Conservation (phyloP, 2,113 vertebrate species). For the Takifugu bimaculatus region DNA sequence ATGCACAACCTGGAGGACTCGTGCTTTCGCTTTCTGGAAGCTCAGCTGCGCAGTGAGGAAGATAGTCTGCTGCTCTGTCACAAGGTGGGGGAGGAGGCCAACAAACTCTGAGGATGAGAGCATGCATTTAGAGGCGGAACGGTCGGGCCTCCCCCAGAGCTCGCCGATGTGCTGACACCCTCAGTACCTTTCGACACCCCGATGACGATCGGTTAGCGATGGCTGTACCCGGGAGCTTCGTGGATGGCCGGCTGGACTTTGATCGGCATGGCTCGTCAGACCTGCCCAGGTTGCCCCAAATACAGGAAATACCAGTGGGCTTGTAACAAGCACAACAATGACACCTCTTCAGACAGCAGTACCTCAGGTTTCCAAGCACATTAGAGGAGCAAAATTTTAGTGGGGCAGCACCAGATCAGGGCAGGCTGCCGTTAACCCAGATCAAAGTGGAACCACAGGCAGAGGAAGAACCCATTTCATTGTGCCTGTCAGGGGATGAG, state of each 20-base stretch:
- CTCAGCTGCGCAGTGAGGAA: constrained; percentile 89
- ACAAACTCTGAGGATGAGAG: constrained; percentile 86
- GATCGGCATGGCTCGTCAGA: constrained; percentile 81
- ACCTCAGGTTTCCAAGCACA: constrained; percentile 99
- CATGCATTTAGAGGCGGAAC: constrained; percentile 80
- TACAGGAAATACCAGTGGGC: constrained; percentile 99
- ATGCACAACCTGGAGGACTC: constrained; percentile 99
- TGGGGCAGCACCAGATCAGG: constrained; percentile 72
- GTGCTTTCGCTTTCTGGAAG: constrained; percentile 98
- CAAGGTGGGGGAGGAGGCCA: constrained; percentile 77
- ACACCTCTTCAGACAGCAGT: constrained; percentile 91
- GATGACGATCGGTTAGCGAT: constrained; percentile 78
- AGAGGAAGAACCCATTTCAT: constrained; percentile 84
- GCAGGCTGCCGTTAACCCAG: constrained; percentile 78
- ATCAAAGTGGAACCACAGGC: constrained; percentile 90
- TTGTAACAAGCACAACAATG: constrained; percentile 97
- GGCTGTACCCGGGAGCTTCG: constrained; percentile 69
- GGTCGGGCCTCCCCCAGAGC: constrained; percentile 80
- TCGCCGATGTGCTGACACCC: constrained; percentile 75
- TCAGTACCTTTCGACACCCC: constrained; percentile 73
- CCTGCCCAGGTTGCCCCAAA: constrained; percentile 89
- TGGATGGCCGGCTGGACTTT: constrained; percentile 78
- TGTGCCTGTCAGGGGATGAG: constrained; percentile 91
- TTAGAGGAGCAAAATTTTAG: constrained; percentile 75
- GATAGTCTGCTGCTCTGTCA: constrained; percentile 86